Conservation (phyloP, 2,797 vertebrate species). For the Odontamblyopus rebecca region DNA sequence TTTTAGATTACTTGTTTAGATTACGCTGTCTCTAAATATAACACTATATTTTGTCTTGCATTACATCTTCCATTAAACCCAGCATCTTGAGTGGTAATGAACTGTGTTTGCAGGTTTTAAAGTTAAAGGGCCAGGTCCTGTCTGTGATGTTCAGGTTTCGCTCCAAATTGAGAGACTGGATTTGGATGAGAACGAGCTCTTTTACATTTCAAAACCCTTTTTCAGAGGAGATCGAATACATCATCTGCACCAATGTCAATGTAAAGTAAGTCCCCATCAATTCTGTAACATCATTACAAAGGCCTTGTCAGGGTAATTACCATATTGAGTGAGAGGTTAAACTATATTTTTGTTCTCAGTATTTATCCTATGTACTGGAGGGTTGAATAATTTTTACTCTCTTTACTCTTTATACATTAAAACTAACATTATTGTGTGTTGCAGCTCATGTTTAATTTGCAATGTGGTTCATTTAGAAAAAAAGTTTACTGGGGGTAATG, state of each 20-base stretch:
- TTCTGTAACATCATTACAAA: constrained; percentile 15
- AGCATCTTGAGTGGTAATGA: constrained; percentile 7
- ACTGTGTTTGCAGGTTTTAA: constrained; percentile 84
- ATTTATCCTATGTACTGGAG: background rate
- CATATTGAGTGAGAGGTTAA: no score
- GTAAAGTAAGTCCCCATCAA: constrained; percentile 87
- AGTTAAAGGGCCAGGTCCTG: constrained; percentile 95
- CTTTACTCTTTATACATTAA: background rate
- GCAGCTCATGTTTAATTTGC: background rate
- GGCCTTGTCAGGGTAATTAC: no score
- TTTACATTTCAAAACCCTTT: constrained; percentile 99
- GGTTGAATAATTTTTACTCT: background rate
- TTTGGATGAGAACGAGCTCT: constrained; percentile 96
- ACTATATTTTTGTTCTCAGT: no score
- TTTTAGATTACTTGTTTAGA: no score
- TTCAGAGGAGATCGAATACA: constrained; percentile 98
- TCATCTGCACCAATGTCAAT: constrained; percentile 97
- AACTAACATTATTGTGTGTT: background rate
- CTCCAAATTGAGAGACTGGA: constrained; percentile 90
- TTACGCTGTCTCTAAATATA: background rate
- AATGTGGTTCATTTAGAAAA: background rate
- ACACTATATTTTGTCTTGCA: background rate
- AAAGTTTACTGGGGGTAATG: background rate
- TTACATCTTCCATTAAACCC: constrained; percentile 19
- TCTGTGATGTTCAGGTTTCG: constrained; percentile 98